Percentiles rank a stretch among this genome's conserved stretches.
Evolutionary conservation across 2,113 vertebrate species (phyloP).

Genomic region (Eretmochelys imbricata): DNA sequence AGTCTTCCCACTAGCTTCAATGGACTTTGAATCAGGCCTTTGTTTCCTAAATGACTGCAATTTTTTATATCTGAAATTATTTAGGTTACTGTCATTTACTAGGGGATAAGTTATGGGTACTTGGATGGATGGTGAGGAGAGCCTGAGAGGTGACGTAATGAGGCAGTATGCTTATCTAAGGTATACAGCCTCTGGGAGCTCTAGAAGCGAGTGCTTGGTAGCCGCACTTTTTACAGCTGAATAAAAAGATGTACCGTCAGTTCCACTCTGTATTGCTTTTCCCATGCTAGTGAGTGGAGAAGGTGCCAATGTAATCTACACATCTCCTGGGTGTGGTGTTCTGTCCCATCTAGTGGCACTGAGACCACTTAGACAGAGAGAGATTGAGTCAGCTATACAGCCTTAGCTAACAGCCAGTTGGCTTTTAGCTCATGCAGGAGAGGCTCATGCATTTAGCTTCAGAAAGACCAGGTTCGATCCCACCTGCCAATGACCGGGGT

Average conservation of each 20-base stretch:
- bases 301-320: neutral
- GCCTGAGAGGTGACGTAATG: neutral
- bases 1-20: neutral
- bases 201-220: neutral
- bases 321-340: too few relatives aligned
- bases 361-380: too few relatives aligned
- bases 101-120: neutral
- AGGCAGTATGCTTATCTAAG: neutral
- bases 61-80: neutral
- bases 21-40: neutral
- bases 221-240: neutral
- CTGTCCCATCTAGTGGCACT: too few relatives aligned
- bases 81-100: neutral
- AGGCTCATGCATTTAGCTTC: too few relatives aligned
- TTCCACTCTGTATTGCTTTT: neutral
- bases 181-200: neutral
- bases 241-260: neutral
- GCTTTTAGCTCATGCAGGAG: too few relatives aligned
- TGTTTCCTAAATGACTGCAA: neutral
- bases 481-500: too few relatives aligned
- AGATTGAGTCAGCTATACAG: too few relatives aligned
- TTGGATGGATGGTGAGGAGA: neutral
- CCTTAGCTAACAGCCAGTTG: too few relatives aligned
- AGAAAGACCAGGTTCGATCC: too few relatives aligned
- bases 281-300: neutral